Base-by-base conservation (phyloP, 2,797 vertebrate species). In the Distichodus sexfasciatus region DNA sequence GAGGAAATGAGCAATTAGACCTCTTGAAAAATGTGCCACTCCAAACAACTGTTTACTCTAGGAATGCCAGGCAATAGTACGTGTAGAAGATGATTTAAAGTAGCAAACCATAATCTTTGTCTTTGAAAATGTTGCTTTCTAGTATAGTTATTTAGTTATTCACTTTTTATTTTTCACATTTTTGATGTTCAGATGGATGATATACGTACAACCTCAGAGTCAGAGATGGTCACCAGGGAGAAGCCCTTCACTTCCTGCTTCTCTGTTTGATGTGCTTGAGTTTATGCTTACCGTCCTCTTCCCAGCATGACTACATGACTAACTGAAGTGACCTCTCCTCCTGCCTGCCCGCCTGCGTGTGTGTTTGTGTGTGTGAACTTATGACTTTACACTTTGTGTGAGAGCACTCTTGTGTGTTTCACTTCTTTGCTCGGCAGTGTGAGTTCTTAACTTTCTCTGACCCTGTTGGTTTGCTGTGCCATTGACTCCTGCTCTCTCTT, bases 1-100 rank as follows among this genome's bases (percentile, higher is more conserved):
- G 43, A 82, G 87, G 86, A 90, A 88, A 84, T 84, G 68, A 85
- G 80, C 75, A 64, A 85, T 88, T 86, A 80, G 61, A 47, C 72
- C 63, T 23, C 31, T 5, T 29, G 80, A 66, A 83, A 81, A 65
- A 38, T 82, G 79, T 78, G 77, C 73, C 67, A 74, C 11, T 19
- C 68, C 61, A 54, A 55, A 80, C 64, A 53, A 80, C 83, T 83
- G 75, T 86, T 87, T 87, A 77, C 78, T 79, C 72, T 79, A 78
- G 76, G 81, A 12, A 28, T 38, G 12, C 7, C 35, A 24, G 33
- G 12, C 36, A 9, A 19, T n/a, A 54, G 7, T 12, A 17, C 31
- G 26, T 12, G 23, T 19, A 5, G 40, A 61, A 15, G 26, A 46
- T 11, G 29, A 28, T 15, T n/a, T n/a, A 11, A 14, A 41, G 12